These are phyloP conservation scores for Tylochromis polylepis DNA, from an alignment of 2,113 vertebrate genomes.

Conservation along the genomic window DNA sequence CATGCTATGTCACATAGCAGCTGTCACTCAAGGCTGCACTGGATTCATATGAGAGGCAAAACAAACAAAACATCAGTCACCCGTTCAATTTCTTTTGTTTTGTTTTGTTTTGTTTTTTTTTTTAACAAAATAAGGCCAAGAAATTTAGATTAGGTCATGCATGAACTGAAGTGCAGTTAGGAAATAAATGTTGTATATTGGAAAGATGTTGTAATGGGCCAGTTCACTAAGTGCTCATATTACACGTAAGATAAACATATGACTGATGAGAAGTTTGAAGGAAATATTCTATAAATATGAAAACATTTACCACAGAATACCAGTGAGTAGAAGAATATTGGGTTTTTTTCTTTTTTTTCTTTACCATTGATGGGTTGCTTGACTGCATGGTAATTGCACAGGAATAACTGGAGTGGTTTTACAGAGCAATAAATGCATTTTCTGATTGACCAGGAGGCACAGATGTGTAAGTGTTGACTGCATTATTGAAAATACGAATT, in stretches of 20 bases:
- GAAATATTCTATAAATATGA: slow-evolving; percentile 60
- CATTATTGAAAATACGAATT: slow-evolving; percentile 20
- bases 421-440: slow-evolving; percentile 18
- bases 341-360: neutral
- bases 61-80: slow-evolving; percentile 14
- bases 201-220: slow-evolving; percentile 24
- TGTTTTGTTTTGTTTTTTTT: neutral
- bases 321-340: neutral
- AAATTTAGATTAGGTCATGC: slow-evolving; percentile 49
- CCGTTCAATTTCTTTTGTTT: neutral
- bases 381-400: slow-evolving; percentile 4
- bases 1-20: slow-evolving; percentile 6
- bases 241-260: slow-evolving; percentile 48
- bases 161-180: slow-evolving; percentile 46
- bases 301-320: slow-evolving; percentile 30
- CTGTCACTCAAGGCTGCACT: neutral
- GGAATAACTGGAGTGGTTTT: slow-evolving; percentile 5
- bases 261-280: slow-evolving; percentile 47
- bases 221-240: slow-evolving; percentile 32
- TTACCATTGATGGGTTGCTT: neutral
- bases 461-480: neutral
- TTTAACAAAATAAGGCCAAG: slow-evolving; percentile 21
- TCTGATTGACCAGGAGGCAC: neutral
- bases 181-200: slow-evolving; percentile 41
- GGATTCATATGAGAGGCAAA: slow-evolving; percentile 31